A percentile compares a stretch with the other conserved stretches of the same genome.
These are phyloP conservation scores for Parnassius apollo DNA, from an alignment of 2,888 invertebrate genomes.

Conservation along the genomic window DNA sequence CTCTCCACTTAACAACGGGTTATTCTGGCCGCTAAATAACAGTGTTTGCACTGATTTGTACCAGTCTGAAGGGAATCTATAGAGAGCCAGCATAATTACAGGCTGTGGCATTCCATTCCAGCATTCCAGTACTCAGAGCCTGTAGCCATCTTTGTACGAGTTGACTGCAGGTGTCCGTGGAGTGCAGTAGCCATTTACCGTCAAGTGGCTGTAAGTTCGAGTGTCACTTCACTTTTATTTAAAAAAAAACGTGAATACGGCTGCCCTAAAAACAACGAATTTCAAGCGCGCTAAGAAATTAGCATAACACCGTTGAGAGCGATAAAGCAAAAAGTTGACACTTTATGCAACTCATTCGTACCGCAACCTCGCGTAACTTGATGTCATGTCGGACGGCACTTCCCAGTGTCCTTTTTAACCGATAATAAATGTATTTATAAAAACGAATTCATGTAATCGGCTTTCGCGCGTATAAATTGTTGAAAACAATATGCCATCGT, in stretches of 20 bases:
- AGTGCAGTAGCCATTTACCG: no score
- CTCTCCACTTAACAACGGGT: no score
- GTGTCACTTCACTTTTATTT: no score
- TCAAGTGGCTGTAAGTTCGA: no score
- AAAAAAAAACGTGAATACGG: background rate
- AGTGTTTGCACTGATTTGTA: no score
- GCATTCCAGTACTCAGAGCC: no score
- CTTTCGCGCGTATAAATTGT: background rate
- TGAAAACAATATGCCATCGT: background rate
- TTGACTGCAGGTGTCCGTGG: no score
- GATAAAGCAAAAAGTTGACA: background rate
- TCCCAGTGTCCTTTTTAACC: background rate
- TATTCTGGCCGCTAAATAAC: no score
- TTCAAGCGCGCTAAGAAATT: background rate
- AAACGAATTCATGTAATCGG: background rate
- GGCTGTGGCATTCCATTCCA: no score
- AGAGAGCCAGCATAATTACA: no score
- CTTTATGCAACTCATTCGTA: conserved; percentile 1
- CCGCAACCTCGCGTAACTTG: conserved; percentile 7
- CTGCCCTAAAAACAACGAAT: background rate
- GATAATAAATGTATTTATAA: conserved; percentile 12
- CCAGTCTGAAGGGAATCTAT: no score
- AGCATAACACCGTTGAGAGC: background rate
- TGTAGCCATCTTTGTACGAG: no score
- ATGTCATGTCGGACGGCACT: conserved; percentile 1